Evolutionary conservation across 2,113 vertebrate species (phyloP).

Genomic region (Myiagra hebetior): DNA sequence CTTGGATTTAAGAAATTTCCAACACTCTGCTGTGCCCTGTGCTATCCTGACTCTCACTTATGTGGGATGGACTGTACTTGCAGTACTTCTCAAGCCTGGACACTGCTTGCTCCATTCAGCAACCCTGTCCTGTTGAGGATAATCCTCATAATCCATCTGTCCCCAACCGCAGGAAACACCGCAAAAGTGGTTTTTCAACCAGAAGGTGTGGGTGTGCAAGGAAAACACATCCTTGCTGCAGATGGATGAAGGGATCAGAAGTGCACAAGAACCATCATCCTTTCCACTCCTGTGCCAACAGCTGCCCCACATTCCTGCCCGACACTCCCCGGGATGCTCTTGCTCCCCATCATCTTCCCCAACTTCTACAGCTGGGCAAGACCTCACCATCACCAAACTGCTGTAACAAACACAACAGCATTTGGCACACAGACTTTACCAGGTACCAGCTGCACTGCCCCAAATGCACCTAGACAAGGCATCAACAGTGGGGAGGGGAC

Average conservation of each 20-base stretch:
- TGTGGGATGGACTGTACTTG: accelerated
- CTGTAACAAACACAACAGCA: accelerated
- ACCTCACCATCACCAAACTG: not conserved
- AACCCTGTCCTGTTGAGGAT: not conserved
- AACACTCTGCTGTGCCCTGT: accelerated
- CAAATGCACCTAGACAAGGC: not conserved
- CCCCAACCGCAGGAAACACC: not conserved
- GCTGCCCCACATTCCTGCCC: not conserved
- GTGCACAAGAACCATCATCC: not conserved
- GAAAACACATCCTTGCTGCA: not conserved
- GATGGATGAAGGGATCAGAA: not conserved
- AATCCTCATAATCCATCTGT: not conserved
- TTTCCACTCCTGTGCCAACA: not conserved
- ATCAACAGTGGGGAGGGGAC: not conserved
- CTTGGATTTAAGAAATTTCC: not conserved
- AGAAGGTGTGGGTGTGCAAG: not conserved
- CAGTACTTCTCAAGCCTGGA: not conserved
- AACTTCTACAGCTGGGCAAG: not conserved
- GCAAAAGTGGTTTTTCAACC: not conserved
- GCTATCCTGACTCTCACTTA: not conserved
- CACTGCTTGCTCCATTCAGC: not conserved
- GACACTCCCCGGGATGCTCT: not conserved
- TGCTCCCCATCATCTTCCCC: not conserved
- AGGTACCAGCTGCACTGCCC: not conserved
- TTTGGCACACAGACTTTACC: not conserved